Percentiles rank a stretch among this genome's conserved stretches.
Evolutionary conservation across 1,140 invertebrate genomes (phyloP).

Genomic region (Protaetia brevitarsis): DNA sequence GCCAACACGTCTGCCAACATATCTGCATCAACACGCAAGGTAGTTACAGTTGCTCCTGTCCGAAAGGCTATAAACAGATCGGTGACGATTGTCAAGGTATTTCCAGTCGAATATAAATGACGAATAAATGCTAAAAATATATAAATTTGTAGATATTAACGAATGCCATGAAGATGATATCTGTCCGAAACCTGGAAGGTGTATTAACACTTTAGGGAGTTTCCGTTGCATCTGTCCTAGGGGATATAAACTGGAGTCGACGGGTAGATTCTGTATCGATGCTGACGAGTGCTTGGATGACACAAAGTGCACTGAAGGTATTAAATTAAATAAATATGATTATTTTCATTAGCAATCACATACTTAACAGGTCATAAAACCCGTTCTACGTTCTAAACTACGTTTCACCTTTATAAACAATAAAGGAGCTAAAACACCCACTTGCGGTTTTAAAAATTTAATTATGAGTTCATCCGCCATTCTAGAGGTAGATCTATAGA

Average conservation of each 20-base stretch:
- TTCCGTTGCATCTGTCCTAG: slow-evolving; percentile 73
- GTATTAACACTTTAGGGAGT: slow-evolving; percentile 70
- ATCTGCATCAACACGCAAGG: slow-evolving; percentile 82
- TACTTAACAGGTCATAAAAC: no score
- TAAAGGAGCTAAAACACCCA: no score
- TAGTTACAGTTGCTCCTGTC: slow-evolving; percentile 74
- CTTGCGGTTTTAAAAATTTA: no score
- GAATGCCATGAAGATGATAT: slow-evolving; percentile 67
- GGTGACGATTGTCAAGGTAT: slow-evolving; percentile 75
- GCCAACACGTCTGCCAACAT: slow-evolving; percentile 76
- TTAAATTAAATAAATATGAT: no score
- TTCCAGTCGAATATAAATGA: not conserved
- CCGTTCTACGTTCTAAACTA: no score
- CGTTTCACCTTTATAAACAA: no score
- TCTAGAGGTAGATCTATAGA: no score
- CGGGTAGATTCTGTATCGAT: slow-evolving; percentile 68
- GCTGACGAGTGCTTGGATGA: slow-evolving; percentile 68
- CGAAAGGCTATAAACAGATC: slow-evolving; percentile 70
- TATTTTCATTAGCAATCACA: not conserved
- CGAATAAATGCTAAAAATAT: not conserved
- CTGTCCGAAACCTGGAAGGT: slow-evolving; percentile 67
- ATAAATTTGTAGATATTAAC: slow-evolving; percentile 68
- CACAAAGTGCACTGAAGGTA: slow-evolving; percentile 60
- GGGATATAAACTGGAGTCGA: slow-evolving; percentile 64
- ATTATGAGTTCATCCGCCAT: no score